Evolutionary conservation across 2,113 vertebrate species (phyloP), one percentile per base, ranked within the genome.

Genomic region (Lasiurus borealis): DNA sequence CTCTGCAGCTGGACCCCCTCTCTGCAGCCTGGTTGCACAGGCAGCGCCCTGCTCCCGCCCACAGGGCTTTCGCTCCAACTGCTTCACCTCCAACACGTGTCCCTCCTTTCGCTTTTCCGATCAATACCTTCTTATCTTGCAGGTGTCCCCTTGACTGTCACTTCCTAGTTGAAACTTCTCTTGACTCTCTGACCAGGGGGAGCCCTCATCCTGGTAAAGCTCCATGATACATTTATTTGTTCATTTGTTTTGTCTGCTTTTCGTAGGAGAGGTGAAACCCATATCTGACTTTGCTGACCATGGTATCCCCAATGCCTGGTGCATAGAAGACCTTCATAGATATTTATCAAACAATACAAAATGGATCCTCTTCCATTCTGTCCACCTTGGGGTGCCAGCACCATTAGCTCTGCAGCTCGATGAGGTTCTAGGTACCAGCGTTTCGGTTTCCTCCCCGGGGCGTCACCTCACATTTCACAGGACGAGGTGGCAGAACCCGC

Each of bases 401-500:
- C 46, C 48, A 50, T 31, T 68, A 71, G 7, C 46, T 71, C 4
- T 23, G 34, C 14, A 90, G 57, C 57, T 62, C 9, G 48, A 77
- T 83, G 68, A 84, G 86, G 78, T 77, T 93, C 85, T 52, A 84
- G 91, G 62, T 3, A 19, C 57, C 57, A 84, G 40, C 62, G 25
- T 85, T 52, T 84, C 57, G 71, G 12, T 50, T 73, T 72, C 12
- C 13, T 91, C 75, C 40, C 11, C 0, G 52, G 90, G 83, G 46
- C 46, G 46, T 19, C 12, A 29, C 21, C 80, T 25, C 50, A 5
- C 34, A 25, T 57, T 80, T 81, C 62, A 57, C 52, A 5, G 46
- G 91, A 73, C 0, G 2, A 90, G 44, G 7, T 93, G 95, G 89
- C 91, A 77, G 83, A 68, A 78, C 48, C 52, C 21, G 7, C 12